Evolutionary conservation across 2,888 invertebrate species (phyloP).

Genomic region (Drosophila merina): DNA sequence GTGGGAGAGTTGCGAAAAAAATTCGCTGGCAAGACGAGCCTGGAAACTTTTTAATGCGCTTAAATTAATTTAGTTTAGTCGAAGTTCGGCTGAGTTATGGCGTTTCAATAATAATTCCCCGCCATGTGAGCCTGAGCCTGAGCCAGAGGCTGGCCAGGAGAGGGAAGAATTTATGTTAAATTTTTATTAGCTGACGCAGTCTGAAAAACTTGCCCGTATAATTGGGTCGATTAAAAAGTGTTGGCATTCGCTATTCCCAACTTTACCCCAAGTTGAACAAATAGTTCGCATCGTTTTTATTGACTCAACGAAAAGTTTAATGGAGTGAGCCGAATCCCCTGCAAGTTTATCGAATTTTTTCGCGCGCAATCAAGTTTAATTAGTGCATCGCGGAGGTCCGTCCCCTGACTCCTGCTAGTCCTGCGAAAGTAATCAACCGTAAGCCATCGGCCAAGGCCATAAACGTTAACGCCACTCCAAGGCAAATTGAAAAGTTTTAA

Average conservation of each 20-base stretch:
- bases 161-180: slow-evolving; percentile 50
- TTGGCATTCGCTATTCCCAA: slow-evolving; percentile 43
- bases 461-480: slow-evolving; percentile 9
- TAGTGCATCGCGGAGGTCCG: slow-evolving; percentile 27
- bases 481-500: not conserved
- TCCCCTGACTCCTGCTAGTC: not conserved
- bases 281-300: slow-evolving; percentile 70
- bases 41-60: slow-evolving; percentile 62
- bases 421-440: slow-evolving; percentile 24
- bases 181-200: slow-evolving; percentile 60
- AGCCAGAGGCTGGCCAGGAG: slow-evolving; percentile 1
- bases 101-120: slow-evolving; percentile 60
- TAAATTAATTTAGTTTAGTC: slow-evolving; percentile 71
- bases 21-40: not conserved
- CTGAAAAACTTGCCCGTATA: slow-evolving; percentile 58
- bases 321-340: slow-evolving; percentile 34
- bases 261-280: slow-evolving; percentile 49
- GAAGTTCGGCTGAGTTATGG: slow-evolving; percentile 64
- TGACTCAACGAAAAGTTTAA: slow-evolving; percentile 56
- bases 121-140: slow-evolving; percentile 63
- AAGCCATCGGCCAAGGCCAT: slow-evolving; percentile 5
- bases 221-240: slow-evolving; percentile 72
- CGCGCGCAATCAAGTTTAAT: slow-evolving; percentile 44
- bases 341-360: slow-evolving; percentile 39
- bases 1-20: slow-evolving; percentile 7